A percentile compares a stretch with the other conserved stretches of the same genome.
Evolutionary conservation across 2,888 invertebrate species (phyloP).

Genomic region (Scaptodrosophila latifasciaeformis): DNA sequence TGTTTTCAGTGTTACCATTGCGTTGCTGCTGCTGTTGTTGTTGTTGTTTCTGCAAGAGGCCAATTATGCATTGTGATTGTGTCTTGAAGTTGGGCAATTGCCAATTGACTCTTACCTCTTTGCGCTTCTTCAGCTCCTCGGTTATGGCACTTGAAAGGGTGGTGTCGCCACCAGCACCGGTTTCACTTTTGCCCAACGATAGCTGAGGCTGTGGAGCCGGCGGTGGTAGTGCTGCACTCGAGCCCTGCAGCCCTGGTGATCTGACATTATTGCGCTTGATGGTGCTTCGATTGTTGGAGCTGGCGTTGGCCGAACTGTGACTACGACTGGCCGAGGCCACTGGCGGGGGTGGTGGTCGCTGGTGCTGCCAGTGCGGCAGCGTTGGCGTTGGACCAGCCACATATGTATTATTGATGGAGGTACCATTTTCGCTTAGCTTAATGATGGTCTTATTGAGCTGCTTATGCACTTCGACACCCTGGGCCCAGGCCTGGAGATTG

Average conservation of each 20-base stretch:
- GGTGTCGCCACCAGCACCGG: conserved; percentile 62
- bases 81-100: no score
- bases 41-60: conserved; percentile 34
- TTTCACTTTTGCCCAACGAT: conserved; percentile 11
- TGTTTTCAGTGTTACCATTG: conserved; percentile 18
- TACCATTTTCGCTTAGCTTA: conserved; percentile 83
- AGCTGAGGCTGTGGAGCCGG: conserved; percentile 17
- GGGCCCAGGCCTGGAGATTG: conserved; percentile 26
- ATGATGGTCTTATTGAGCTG: conserved; percentile 82
- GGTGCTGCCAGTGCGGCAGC: conserved; percentile 12
- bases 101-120: conserved; percentile 79
- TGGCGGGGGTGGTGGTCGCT: conserved; percentile 18
- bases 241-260: no score
- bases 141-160: conserved; percentile 82
- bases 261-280: background rate
- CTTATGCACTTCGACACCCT: conserved; percentile 31
- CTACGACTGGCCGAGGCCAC: background rate
- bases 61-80: conserved; percentile 23
- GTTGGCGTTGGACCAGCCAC: conserved; percentile 38
- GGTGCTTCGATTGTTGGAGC: conserved; percentile 58
- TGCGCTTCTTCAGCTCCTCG: conserved; percentile 82
- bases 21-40: conserved; percentile 28
- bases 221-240: conserved; percentile 34
- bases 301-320: conserved; percentile 21
- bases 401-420: conserved; percentile 81